phyloP scores from a whole-genome alignment of 1,140 invertebrate genomes.

The Drosophila tropicalis region DNA sequence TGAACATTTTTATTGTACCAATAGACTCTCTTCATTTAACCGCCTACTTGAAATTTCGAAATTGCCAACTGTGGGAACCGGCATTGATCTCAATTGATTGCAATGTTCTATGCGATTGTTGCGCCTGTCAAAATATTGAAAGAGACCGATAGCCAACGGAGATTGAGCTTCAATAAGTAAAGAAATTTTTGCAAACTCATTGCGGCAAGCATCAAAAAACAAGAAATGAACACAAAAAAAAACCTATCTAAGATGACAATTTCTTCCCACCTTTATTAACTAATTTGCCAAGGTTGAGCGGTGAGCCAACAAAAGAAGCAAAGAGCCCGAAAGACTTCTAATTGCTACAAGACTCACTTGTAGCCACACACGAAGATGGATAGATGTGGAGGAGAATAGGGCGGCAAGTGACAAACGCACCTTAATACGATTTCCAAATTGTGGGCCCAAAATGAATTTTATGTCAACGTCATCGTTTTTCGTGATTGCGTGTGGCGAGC shows the following conservation, averaged over 20 bases:
- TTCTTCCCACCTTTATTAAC: conserved; percentile 78
- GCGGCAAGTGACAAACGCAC: conserved; percentile 18
- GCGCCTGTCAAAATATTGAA: conserved; percentile 73
- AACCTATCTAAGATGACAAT: conserved; percentile 42
- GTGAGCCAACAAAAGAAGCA: conserved; percentile 36
- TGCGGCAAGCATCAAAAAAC: conserved; percentile 54
- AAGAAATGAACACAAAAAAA: conserved; percentile 11
- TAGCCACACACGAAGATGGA: conserved; percentile 57
- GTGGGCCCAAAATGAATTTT: conserved; percentile 7
- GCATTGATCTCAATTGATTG: conserved; percentile 37
- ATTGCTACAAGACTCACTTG: conserved; percentile 54
- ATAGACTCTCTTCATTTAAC: background rate
- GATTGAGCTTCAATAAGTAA: conserved; percentile 37
- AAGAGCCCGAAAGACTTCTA: conserved; percentile 60
- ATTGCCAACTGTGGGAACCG: conserved; percentile 55
- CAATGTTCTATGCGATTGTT: conserved; percentile 68
- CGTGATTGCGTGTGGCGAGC: conserved; percentile 60
- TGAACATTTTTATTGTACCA: no score
- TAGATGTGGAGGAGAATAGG: background rate
- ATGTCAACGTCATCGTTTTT: conserved; percentile 64
- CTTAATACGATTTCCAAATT: conserved; percentile 65
- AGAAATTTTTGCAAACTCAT: conserved; percentile 72
- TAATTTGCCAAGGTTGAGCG: conserved; percentile 70
- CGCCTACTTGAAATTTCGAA: conserved; percentile 31
- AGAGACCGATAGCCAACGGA: conserved; percentile 27